A percentile compares a stretch with the other conserved stretches of the same genome.
phyloP scores from a whole-genome alignment of 2,888 invertebrate species.

The Clivina fossor region DNA sequence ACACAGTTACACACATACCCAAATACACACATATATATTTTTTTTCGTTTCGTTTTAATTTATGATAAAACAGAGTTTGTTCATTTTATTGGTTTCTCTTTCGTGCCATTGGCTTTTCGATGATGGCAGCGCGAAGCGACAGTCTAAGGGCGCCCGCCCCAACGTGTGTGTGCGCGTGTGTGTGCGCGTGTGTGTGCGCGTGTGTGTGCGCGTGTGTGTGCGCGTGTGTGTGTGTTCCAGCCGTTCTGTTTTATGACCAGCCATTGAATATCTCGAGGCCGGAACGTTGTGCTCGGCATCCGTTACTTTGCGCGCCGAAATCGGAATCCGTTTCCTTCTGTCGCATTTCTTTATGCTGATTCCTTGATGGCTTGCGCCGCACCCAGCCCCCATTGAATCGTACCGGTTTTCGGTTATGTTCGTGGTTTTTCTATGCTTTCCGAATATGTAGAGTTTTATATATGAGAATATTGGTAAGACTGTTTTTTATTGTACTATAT shows the following conservation, averaged over 20 bases:
- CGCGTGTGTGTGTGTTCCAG: slow-evolving; percentile 2
- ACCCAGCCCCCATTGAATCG: too few species aligned
- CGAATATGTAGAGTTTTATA: too few species aligned
- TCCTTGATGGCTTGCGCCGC: slow-evolving; percentile 31
- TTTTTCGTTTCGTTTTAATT: slow-evolving; percentile 29
- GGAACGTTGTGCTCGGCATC: slow-evolving; percentile 29
- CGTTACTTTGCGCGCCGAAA: slow-evolving; percentile 31
- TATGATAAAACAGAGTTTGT: slow-evolving; percentile 29
- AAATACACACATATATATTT: too few species aligned
- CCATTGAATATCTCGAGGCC: slow-evolving; percentile 33
- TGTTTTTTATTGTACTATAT: too few species aligned
- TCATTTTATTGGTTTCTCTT: slow-evolving; percentile 31
- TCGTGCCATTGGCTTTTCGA: slow-evolving; percentile 29
- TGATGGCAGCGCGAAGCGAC: background rate
- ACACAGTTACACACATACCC: too few species aligned
- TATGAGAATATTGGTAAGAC: too few species aligned
- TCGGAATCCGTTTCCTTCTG: slow-evolving; percentile 30
- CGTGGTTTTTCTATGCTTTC: too few species aligned
- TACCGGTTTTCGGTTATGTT: too few species aligned
- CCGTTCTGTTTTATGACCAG: slow-evolving; percentile 32
- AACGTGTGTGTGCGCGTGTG: background rate
- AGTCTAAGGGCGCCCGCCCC: too few species aligned
- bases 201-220: background rate
- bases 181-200: background rate
- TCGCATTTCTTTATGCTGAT: slow-evolving; percentile 34